Base-by-base conservation (phyloP, 2,888 invertebrate species). In the Melolontha melolontha region DNA sequence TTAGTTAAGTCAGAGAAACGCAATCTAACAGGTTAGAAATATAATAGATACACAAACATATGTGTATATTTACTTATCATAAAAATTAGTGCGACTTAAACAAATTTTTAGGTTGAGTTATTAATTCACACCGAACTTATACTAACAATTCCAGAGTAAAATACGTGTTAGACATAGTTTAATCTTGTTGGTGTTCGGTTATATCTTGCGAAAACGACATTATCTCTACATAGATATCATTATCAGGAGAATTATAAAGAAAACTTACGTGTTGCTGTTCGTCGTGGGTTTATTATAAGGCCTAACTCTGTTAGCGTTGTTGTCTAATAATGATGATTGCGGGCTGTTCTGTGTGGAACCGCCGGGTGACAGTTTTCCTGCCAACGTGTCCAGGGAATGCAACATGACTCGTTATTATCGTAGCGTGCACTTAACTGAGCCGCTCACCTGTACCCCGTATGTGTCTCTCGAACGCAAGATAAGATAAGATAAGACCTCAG, bases 351-450 rank as follows among this genome's bases (percentile, higher is more conserved):
- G 77, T 67, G 69, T 74, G 83, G 88, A 83, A 87, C 88, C 86
- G 84, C 92, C 92, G 81, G 94, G 94, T 84, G 94, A 94, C 84
- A 94, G 91, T 86, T 95, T 95, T 83, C 93, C 93, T 86, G 94
- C 94, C 86, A 95, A 88, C 84, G 92, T 91, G 87, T 94, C 94
- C 85, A 95, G 86, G 78, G 94, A 92, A 85, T 93, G 92, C 85
- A 95, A 88, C 94, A 94, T 94, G 82, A 84, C 64, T 70, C 52
- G 57, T 40, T 66, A 39, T 14, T n/a, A 66, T 29, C 10, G 42
- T 22, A 16, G 29, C 64, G 64, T 22, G 29, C 64, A 65, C 68
- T 47, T 22, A 57, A 68, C 68, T 65, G 68, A 51, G 11, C 52
- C 12, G 16, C 66, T 57, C 69, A 69, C 69, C 69, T 69, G 69